Conservation (phyloP, 2,113 vertebrate genomes). For the Ramphastos sulfuratus region DNA sequence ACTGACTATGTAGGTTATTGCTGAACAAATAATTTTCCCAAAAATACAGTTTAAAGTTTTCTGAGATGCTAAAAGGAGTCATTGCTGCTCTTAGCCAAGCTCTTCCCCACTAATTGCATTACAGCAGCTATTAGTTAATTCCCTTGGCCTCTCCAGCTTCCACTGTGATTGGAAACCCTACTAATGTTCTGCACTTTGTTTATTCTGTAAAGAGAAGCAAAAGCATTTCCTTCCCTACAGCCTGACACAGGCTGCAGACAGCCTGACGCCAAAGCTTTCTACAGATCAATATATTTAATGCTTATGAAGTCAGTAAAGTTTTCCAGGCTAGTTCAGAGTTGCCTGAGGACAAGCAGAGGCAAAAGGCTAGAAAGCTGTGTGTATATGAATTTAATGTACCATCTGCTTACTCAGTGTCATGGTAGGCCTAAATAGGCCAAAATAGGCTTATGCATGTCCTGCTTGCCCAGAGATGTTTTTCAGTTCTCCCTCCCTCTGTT, state of each 20-base stretch:
- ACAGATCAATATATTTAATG: constrained; percentile 65
- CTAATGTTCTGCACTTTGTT: constrained; percentile 19
- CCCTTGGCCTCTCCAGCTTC: background rate
- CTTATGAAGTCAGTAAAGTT: constrained; percentile 49
- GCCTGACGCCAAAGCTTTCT: constrained; percentile 58
- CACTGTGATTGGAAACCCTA: constrained; percentile 5
- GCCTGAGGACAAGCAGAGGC: background rate
- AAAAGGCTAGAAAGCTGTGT: background rate
- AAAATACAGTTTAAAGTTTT: background rate
- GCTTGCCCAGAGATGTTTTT: too few relatives aligned
- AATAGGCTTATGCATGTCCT: too few relatives aligned
- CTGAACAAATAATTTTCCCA: background rate
- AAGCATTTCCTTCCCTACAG: constrained; percentile 35
- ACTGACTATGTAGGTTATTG: background rate
- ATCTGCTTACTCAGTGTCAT: background rate
- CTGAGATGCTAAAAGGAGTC: background rate
- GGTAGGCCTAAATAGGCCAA: too few relatives aligned
- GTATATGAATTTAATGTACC: background rate
- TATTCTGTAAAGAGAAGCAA: constrained; percentile 18
- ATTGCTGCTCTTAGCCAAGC: background rate
- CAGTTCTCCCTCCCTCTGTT: too few relatives aligned
- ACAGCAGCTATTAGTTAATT: constrained; percentile 12
- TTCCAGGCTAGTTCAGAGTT: background rate
- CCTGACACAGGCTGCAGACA: constrained; percentile 48
- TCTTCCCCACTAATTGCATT: background rate